These are phyloP conservation scores for Cheilosia impressa DNA, from an alignment of 2,888 invertebrate genomes.

Conservation along the genomic window DNA sequence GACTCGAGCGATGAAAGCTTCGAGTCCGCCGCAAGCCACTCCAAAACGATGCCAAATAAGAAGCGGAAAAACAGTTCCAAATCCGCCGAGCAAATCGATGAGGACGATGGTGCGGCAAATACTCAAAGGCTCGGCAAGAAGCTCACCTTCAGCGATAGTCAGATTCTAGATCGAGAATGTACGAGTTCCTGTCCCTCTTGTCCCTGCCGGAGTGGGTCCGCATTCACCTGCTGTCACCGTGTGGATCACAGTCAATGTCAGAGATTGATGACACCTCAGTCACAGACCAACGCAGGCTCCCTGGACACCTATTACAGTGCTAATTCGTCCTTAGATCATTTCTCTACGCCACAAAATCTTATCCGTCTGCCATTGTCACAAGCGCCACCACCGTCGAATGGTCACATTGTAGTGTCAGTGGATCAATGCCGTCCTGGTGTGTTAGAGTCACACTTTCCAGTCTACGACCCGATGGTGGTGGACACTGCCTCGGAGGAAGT, in stretches of 20 bases:
- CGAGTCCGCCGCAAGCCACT: constrained; percentile 84
- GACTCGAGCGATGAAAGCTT: constrained; percentile 84
- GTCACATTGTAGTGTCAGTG: constrained; percentile 34
- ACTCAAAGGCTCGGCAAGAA: constrained; percentile 79
- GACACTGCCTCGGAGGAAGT: constrained; percentile 75
- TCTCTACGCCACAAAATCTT: constrained; percentile 76
- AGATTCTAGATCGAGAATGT: constrained; percentile 81
- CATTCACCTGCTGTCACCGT: constrained; percentile 79
- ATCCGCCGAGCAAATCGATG: constrained; percentile 86
- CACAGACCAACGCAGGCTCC: constrained; percentile 78
- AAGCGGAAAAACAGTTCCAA: constrained; percentile 83
- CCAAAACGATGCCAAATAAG: constrained; percentile 71
- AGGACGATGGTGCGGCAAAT: constrained; percentile 80
- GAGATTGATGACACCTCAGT: constrained; percentile 50
- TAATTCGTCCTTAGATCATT: constrained; percentile 81
- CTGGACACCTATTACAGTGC: constrained; percentile 83
- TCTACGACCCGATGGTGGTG: constrained; percentile 74
- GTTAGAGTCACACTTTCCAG: constrained; percentile 83
- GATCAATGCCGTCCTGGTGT: constrained; percentile 80
- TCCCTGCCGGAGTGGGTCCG: constrained; percentile 78
- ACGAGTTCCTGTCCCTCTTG: constrained; percentile 80
- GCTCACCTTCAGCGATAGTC: constrained; percentile 83
- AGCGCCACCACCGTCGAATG: constrained; percentile 52
- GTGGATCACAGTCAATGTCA: constrained; percentile 79
- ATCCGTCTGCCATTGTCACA: constrained; percentile 58